Percentiles rank a stretch among this genome's conserved stretches.
phyloP scores from a whole-genome alignment of 2,888 invertebrate species.

The Cephus pygmeus region DNA sequence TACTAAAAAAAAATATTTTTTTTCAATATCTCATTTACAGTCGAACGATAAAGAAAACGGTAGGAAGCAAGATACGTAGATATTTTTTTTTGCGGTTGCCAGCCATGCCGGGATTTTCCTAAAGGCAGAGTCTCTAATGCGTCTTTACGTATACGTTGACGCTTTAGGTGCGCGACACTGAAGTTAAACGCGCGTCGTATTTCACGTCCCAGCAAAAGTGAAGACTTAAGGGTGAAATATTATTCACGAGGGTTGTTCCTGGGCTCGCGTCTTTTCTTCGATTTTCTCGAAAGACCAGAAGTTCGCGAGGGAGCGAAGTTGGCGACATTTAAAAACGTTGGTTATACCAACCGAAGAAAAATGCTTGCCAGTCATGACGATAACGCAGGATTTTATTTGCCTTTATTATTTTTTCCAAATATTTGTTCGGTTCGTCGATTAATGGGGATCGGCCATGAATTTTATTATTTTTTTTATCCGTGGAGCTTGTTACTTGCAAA shows the following conservation, averaged over 20 bases:
- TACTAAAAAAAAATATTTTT: background rate
- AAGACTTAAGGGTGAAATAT: background rate
- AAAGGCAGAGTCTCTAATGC: background rate
- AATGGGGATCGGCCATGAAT: background rate
- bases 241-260: background rate
- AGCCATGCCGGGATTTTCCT: background rate
- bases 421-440: background rate
- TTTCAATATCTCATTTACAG: background rate
- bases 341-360: background rate
- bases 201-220: background rate
- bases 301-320: background rate
- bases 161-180: background rate
- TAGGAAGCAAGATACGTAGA: background rate
- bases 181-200: background rate
- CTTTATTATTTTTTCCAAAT: background rate
- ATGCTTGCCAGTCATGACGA: background rate
- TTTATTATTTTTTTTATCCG: background rate
- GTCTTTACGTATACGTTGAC: background rate
- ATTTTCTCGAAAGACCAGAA: background rate
- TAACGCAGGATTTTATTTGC: background rate
- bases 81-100: background rate
- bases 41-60: background rate
- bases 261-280: background rate
- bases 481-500: background rate
- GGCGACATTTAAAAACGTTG: background rate